Conservation (phyloP, 1,140 invertebrate species). For the Microplitis mediator region DNA sequence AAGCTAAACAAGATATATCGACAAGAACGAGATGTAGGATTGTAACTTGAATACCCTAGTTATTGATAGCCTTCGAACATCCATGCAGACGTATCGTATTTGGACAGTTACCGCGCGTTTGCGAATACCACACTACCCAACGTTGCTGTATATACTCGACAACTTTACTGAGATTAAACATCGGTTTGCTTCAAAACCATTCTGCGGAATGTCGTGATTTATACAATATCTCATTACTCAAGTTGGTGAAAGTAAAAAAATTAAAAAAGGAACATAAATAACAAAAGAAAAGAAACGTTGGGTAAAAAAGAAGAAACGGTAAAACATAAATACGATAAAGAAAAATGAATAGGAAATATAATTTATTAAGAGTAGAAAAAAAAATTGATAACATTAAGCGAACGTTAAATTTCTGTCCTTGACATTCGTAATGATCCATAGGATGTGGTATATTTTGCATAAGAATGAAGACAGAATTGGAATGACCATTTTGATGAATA, state of each 20-base stretch:
- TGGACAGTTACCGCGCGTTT: constrained; percentile 1
- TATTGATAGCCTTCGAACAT: constrained; percentile 5
- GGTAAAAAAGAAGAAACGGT: constrained; percentile 2
- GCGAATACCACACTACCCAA: neutral
- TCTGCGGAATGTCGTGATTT: neutral
- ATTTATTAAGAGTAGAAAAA: constrained; percentile 17
- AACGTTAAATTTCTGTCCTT: constrained; percentile 32
- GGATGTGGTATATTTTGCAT: constrained; percentile 23
- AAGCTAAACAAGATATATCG: neutral
- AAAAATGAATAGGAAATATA: constrained; percentile 6
- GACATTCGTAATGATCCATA: constrained; percentile 42
- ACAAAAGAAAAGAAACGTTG: neutral
- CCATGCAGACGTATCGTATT: constrained; percentile 10
- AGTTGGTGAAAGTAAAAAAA: neutral
- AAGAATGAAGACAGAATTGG: constrained; percentile 17
- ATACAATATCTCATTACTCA: neutral
- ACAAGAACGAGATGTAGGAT: constrained; percentile 6
- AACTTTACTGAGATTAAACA: constrained; percentile 11
- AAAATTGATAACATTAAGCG: constrained; percentile 26
- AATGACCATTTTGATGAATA: constrained; percentile 31
- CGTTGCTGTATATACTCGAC: neutral
- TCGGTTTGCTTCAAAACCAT: neutral
- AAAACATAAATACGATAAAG: neutral
- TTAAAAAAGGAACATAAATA: neutral
- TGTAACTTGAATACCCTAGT: constrained; percentile 1